phyloP scores from a whole-genome alignment of 2,797 vertebrate genomes.

The Catostomus latipinnis region DNA sequence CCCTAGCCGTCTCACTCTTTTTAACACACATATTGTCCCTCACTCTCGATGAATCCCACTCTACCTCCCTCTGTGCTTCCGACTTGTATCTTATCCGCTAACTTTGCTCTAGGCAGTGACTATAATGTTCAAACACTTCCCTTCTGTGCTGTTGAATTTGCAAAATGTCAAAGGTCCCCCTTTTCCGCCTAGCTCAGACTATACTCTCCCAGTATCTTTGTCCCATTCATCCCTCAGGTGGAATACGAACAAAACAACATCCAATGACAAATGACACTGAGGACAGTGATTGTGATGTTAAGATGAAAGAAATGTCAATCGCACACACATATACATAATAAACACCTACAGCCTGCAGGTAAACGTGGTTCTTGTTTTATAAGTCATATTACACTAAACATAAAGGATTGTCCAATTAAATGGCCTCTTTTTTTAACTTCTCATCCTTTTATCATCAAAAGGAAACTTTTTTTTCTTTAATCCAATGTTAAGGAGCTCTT shows the following conservation, averaged over 20 bases:
- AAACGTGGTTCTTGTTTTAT: neutral
- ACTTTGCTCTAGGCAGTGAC: slow-evolving; percentile 42
- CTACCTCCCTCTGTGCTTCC: slow-evolving; percentile 26
- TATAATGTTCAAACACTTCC: slow-evolving; percentile 51
- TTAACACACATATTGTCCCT: slow-evolving; percentile 3
- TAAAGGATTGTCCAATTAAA: slow-evolving; percentile 8
- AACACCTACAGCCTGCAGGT: slow-evolving; percentile 5
- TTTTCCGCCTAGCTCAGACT: neutral
- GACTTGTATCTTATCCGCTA: slow-evolving; percentile 34
- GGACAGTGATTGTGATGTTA: slow-evolving; percentile 20
- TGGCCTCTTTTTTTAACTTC: neutral
- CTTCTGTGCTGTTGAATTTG: slow-evolving; percentile 50
- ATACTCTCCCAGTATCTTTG: slow-evolving; percentile 22
- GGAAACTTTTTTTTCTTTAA: neutral
- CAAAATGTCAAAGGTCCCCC: slow-evolving; percentile 51
- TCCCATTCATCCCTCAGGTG: slow-evolving; percentile 38
- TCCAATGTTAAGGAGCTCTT: slow-evolving; percentile 9
- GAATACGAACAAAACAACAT: slow-evolving; percentile 42
- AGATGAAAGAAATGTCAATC: slow-evolving; percentile 43
- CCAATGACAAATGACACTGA: slow-evolving; percentile 37
- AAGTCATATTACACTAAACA: neutral
- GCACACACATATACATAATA: slow-evolving; percentile 2
- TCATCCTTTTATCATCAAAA: slow-evolving; percentile 33
- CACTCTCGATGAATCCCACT: slow-evolving; percentile 1
- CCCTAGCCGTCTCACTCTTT: neutral